phyloP scores from a whole-genome alignment of 2,113 vertebrate genomes.

The Aleadryas rufinucha region DNA sequence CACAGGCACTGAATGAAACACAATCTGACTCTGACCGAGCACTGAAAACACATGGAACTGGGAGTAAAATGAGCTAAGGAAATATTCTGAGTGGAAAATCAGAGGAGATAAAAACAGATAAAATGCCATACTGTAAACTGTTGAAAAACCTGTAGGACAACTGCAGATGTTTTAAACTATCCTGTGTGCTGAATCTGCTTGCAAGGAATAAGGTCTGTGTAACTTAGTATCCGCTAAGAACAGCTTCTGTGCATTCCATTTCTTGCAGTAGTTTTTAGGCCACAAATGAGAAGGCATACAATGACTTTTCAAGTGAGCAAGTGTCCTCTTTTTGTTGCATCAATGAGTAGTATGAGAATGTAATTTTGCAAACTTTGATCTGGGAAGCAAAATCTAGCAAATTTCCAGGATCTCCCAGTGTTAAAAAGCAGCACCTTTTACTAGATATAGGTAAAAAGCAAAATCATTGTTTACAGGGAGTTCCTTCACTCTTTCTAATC shows the following conservation, averaged over 20 bases:
- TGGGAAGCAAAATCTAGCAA: neutral
- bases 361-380: neutral
- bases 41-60: neutral
- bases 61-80: neutral
- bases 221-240: neutral
- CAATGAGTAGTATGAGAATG: neutral
- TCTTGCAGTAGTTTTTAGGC: neutral
- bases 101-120: constrained; percentile 9
- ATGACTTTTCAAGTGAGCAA: neutral
- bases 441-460: neutral
- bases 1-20: neutral
- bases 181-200: neutral
- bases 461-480: neutral
- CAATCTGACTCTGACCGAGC: neutral
- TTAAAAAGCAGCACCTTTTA: neutral
- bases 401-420: neutral
- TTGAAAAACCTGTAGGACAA: neutral
- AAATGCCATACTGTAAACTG: neutral
- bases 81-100: neutral
- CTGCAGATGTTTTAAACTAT: neutral
- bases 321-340: neutral
- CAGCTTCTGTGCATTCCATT: neutral
- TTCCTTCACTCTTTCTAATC: neutral
- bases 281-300: neutral
- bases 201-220: neutral